Evolutionary conservation across 2,797 vertebrate genomes (phyloP).

Genomic region (Poeciliopsis paucimaculata): DNA sequence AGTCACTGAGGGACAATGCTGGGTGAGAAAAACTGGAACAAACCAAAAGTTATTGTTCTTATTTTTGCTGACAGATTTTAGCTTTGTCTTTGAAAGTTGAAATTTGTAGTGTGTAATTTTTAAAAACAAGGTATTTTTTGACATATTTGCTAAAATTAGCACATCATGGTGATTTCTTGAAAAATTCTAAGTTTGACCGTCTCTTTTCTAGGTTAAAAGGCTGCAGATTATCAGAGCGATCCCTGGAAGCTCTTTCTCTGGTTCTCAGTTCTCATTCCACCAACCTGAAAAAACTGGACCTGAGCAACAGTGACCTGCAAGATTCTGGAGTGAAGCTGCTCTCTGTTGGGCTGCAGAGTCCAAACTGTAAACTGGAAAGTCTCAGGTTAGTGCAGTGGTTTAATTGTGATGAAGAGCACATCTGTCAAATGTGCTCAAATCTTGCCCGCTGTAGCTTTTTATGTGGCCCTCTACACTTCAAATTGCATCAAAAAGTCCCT

Average conservation of each 20-base stretch:
- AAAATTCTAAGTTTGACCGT: not conserved
- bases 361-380: not conserved
- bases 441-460: too few relatives aligned
- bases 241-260: not conserved
- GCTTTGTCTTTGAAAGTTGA: too few relatives aligned
- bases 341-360: not conserved
- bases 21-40: not conserved
- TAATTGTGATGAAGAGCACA: too few relatives aligned
- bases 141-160: not conserved
- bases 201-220: not conserved
- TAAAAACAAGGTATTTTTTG: too few relatives aligned
- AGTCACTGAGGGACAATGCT: not conserved
- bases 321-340: not conserved
- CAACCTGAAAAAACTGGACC: not conserved
- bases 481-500: too few relatives aligned
- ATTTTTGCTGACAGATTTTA: too few relatives aligned
- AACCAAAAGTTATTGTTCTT: not conserved
- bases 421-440: too few relatives aligned
- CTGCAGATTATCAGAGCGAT: not conserved
- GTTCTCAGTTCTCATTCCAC: not conserved
- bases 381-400: not conserved
- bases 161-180: not conserved
- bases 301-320: not conserved
- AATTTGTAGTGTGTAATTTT: too few relatives aligned
- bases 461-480: too few relatives aligned